Percentiles rank a stretch among this genome's conserved stretches.
Evolutionary conservation across 2,797 vertebrate species (phyloP).

Genomic region (Eulemur coronatus): DNA sequence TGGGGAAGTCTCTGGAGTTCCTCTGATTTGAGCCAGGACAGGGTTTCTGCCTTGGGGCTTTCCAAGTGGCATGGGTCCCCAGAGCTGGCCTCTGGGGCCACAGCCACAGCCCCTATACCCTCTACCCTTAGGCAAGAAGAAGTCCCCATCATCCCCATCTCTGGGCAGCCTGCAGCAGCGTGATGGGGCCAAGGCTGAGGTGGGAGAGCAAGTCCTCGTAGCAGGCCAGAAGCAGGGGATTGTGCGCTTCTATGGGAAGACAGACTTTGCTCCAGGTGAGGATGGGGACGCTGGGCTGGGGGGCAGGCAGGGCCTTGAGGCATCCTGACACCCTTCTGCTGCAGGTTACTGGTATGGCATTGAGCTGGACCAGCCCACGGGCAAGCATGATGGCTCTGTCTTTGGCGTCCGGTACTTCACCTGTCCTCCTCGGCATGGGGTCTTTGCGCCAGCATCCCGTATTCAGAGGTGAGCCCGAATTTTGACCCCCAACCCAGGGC

Average conservation of each 20-base stretch:
- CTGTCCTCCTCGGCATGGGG: conserved; percentile 92
- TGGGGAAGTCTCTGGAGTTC: neutral
- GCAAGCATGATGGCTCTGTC: conserved; percentile 95
- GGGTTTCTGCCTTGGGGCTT: neutral
- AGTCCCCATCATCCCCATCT: conserved; percentile 86
- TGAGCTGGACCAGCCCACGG: conserved; percentile 92
- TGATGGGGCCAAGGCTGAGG: conserved; percentile 91
- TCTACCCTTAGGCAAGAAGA: conserved; percentile 82
- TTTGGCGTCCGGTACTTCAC: conserved; percentile 95
- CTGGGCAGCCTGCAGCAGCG: conserved; percentile 89
- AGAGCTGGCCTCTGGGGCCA: neutral
- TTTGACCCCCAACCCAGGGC: neutral
- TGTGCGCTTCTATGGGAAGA: conserved; percentile 94
- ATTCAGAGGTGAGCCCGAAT: conserved; percentile 90
- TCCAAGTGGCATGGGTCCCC: neutral
- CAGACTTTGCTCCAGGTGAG: conserved; percentile 95
- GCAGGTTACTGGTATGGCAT: conserved; percentile 95
- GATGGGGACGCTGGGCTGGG: neutral
- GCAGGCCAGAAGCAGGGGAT: conserved; percentile 93
- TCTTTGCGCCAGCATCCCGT: conserved; percentile 94
- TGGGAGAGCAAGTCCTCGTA: conserved; percentile 94
- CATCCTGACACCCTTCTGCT: conserved; percentile 1
- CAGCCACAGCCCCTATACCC: neutral
- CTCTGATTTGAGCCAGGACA: neutral
- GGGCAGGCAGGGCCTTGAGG: neutral